Evolutionary conservation across 2,113 vertebrate genomes (phyloP), one percentile per base, ranked within the genome.

Genomic region (Pseudorhombus dupliciocellatus): DNA sequence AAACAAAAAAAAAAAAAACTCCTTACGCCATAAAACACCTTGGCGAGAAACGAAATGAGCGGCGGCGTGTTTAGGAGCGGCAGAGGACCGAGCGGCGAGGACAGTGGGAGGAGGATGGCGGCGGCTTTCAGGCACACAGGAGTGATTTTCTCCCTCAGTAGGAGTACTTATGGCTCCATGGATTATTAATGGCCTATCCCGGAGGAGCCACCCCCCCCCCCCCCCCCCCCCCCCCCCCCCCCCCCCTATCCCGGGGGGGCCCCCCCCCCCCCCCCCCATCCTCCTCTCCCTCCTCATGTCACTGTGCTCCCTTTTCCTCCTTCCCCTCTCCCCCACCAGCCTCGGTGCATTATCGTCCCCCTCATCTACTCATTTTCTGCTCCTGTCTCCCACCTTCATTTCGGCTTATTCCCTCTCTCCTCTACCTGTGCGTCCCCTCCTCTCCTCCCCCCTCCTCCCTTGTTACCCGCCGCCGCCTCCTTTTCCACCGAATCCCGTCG

Each of bases 101-200:
- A n/a, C 2, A 30, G 58, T n/a, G 25, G 4, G n/a, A 15, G 4
- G n/a, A 15, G 15, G 52, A 14, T 6, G 30, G 48, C 37, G 65
- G 66, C 53, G 67, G 71, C 74, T 84, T 54, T 81, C 79, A 79
- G 73, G 59, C 80, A 76, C 81, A 73, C 79, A 76, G 80, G 66
- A 81, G 77, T 57, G 40, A 85, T 79, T 86, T 87, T 79, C 84
- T 70, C 66, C 68, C 79, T 86, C 84, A 84, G 86, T 79, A 81
- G 79, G 77, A 86, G 77, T 86, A 88, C 84, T 89, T 90, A 84
- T 83, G 68, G 70, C 73, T 70, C 87, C 81, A 91, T 92, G 87
- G 90, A 91, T 89, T 93, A 92, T 93, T 92, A 83, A 93, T 88
- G 88, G 74, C 57, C 77, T 66, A 56, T 82, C 85, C 87, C 77